These are phyloP conservation scores for Oophaga sylvatica DNA, from an alignment of 2,797 vertebrate genomes.

Conservation along the genomic window DNA sequence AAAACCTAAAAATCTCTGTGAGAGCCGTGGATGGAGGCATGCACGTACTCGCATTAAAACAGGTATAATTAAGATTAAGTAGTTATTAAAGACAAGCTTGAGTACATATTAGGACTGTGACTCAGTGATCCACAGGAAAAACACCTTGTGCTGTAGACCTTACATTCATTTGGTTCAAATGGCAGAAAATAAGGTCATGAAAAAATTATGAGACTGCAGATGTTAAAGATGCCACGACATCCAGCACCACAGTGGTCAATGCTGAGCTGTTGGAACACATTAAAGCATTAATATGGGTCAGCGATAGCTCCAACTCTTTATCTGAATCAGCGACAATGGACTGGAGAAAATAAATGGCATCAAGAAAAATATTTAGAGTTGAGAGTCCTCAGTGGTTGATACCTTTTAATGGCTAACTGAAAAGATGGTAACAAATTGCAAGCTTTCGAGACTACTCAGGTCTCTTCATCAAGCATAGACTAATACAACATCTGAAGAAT, in stretches of 20 bases:
- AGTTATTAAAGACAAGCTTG: conserved; percentile 23
- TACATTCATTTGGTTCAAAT: conserved; percentile 20
- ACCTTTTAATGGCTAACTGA: too few relatives aligned
- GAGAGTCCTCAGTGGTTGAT: too few relatives aligned
- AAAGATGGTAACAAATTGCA: too few relatives aligned
- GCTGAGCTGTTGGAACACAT: conserved; percentile 21
- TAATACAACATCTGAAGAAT: too few relatives aligned
- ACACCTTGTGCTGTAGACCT: conserved; percentile 27
- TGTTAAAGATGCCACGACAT: conserved; percentile 28
- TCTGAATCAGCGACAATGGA: not conserved
- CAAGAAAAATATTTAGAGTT: too few relatives aligned
- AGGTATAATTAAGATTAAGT: conserved; percentile 6
- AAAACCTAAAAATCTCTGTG: not conserved
- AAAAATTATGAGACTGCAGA: conserved; percentile 52
- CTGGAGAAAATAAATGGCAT: not conserved
- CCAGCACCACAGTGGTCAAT: conserved; percentile 29
- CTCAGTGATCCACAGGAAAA: conserved; percentile 45
- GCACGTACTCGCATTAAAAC: not conserved
- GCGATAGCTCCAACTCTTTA: not conserved
- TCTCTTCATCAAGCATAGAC: too few relatives aligned
- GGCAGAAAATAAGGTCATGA: conserved; percentile 28
- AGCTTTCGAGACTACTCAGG: too few relatives aligned
- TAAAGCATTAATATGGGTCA: conserved; percentile 41
- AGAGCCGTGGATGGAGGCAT: not conserved
- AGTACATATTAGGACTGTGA: conserved; percentile 30